Evolutionary conservation across 2,113 vertebrate genomes (phyloP).

Genomic region (Ia io): DNA sequence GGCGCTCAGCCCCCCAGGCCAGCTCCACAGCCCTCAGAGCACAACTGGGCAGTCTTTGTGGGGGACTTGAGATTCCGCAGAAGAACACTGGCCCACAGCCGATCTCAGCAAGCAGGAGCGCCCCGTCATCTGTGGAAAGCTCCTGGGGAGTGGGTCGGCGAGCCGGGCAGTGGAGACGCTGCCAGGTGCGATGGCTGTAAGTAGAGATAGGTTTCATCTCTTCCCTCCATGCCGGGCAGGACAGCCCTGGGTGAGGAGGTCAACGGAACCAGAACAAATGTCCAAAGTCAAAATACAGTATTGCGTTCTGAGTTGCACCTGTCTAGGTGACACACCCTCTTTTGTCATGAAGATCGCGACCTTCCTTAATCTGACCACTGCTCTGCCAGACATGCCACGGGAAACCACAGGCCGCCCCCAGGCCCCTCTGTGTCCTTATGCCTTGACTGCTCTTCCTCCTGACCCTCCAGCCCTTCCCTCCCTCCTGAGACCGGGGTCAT

Average conservation of each 20-base stretch:
- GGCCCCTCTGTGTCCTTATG: no score
- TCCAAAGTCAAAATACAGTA: neutral
- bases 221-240: neutral
- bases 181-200: neutral
- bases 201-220: no score
- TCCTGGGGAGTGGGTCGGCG: neutral
- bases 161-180: fast-evolving
- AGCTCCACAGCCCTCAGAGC: neutral
- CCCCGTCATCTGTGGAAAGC: fast-evolving
- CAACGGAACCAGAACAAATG: neutral
- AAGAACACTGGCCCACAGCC: neutral
- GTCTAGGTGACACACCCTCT: neutral
- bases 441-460: neutral
- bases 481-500: neutral
- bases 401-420: no score
- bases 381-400: no score
- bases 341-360: neutral
- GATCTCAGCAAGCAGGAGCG: neutral
- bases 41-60: no score
- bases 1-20: neutral
- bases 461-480: neutral
- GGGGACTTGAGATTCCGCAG: neutral
- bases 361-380: neutral
- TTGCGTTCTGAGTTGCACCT: neutral
- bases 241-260: neutral